Evolutionary conservation across 1,140 invertebrate genomes (phyloP), one percentile per base, ranked within the genome.

Genomic region (Pomacea maculata): DNA sequence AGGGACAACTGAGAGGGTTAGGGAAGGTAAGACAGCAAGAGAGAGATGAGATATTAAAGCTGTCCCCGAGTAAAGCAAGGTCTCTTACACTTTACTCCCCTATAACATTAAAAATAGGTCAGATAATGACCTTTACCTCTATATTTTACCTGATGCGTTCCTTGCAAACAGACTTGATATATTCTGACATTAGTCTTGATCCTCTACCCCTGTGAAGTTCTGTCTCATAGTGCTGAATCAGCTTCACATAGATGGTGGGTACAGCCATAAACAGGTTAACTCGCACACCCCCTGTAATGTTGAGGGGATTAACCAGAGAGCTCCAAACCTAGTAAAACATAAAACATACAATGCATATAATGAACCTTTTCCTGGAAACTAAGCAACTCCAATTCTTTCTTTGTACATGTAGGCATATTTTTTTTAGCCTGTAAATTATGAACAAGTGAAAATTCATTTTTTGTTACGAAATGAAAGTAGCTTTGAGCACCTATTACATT

Each of bases 221-320:
- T 55, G 80, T 21, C 17, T 90, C 94, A 91, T 95, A 96, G 85
- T 96, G 94, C 83, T 96, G 93, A 11, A 96, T 94, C 17, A 98
- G 92, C 80, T 95, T 95, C 78, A 94, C 93, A 90, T 97, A 98
- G 85, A 97, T 96, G 2, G 96, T 97, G 3, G 97, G 97, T 25
- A 97, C 96, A 68, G 95, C 97, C 94, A 97, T 96, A 84, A 96
- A 96, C 34, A 97, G 92, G 70, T 94, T 96, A 19, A 96, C 93
- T 21, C 94, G 74, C 10, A 71, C 19, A 34, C 78, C 78, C n/a
- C 79, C 75, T 52, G 81, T 72, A 1, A 55, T 34, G 17, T 79
- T 75, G 29, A 83, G 70, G 3, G 86, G 83, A 21, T 86, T 94
- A 15, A 96, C 89, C 12, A 97, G 90, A 73, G 94, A 91, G 21